Evolutionary conservation across 2,113 vertebrate genomes (phyloP).

Genomic region (Labrus mixtus): DNA sequence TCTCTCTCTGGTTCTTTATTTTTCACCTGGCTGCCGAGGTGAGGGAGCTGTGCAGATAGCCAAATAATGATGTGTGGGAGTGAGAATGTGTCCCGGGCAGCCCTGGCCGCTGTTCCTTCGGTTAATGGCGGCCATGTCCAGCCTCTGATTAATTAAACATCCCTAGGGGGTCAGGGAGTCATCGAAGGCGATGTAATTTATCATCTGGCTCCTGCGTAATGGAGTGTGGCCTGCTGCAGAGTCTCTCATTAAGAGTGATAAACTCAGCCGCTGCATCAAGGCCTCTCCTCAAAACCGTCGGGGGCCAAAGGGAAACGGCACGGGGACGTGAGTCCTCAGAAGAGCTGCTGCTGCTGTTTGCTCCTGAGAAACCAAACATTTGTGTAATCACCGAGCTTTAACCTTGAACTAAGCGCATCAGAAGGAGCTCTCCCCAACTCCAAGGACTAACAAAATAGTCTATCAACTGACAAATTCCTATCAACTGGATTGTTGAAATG

Average conservation of each 20-base stretch:
- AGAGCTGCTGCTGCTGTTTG: slow-evolving; percentile 15
- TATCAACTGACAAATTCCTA: too few relatives aligned
- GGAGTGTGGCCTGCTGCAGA: slow-evolving; percentile 73
- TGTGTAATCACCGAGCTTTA: background rate
- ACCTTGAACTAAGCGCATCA: slow-evolving; percentile 29
- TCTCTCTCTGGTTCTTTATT: slow-evolving; percentile 16
- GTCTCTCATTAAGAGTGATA: slow-evolving; percentile 81
- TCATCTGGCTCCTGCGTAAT: slow-evolving; percentile 74
- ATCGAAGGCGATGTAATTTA: slow-evolving; percentile 67
- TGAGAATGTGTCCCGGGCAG: slow-evolving; percentile 52
- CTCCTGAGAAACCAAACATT: slow-evolving; percentile 7
- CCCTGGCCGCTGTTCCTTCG: slow-evolving; percentile 50
- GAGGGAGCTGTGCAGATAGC: slow-evolving; percentile 36
- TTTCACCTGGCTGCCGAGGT: slow-evolving; percentile 66
- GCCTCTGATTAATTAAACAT: slow-evolving; percentile 79
- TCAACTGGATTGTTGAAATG: too few relatives aligned
- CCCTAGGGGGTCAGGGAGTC: slow-evolving; percentile 72
- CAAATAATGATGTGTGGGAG: slow-evolving; percentile 68
- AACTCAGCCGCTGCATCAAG: slow-evolving; percentile 62
- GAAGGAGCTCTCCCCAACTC: background rate
- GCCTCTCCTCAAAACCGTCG: slow-evolving; percentile 46
- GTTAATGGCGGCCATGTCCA: slow-evolving; percentile 68
- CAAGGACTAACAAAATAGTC: background rate
- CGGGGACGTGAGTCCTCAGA: slow-evolving; percentile 6
- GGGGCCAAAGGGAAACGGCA: slow-evolving; percentile 29